These are phyloP conservation scores for Trimorus sp. DNA, from an alignment of 2,888 invertebrate species.

Conservation along the genomic window DNA sequence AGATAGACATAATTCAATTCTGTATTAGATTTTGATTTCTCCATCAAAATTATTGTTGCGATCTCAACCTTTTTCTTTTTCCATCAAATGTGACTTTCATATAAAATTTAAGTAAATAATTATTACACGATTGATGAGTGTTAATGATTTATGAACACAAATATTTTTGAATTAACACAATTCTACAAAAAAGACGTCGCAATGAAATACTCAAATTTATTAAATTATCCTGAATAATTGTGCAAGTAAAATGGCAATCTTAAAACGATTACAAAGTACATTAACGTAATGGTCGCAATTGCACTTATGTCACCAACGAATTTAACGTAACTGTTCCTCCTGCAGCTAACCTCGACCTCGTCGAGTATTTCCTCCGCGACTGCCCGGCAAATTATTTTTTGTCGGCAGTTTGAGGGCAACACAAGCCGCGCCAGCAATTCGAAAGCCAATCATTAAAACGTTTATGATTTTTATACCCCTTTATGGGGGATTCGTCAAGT, in stretches of 20 bases:
- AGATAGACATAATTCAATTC: too few relatives aligned
- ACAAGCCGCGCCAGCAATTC: neutral
- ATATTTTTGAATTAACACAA: too few relatives aligned
- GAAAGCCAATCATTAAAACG: conserved; percentile 10
- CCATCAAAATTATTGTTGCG: neutral
- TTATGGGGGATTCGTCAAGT: conserved; percentile 22
- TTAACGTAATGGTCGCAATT: conserved; percentile 59
- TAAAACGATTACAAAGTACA: conserved; percentile 40
- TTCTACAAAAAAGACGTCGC: too few relatives aligned
- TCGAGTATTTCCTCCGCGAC: conserved; percentile 41
- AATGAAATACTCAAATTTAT: conserved; percentile 39
- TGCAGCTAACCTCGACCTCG: conserved; percentile 47
- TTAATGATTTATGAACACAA: too few relatives aligned
- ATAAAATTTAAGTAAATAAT: too few relatives aligned
- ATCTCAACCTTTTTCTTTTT: too few relatives aligned
- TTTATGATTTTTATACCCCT: conserved; percentile 20
- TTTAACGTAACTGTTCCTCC: conserved; percentile 46
- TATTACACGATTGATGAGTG: too few relatives aligned
- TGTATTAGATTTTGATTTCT: neutral
- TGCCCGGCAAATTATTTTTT: conserved; percentile 37
- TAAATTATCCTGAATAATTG: conserved; percentile 55
- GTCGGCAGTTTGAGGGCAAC: conserved; percentile 21
- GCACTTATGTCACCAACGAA: conserved; percentile 62
- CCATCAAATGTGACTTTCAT: too few relatives aligned
- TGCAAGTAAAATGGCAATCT: conserved; percentile 55